Percentiles rank a stretch among this genome's conserved stretches.
Evolutionary conservation across 1,140 invertebrate species (phyloP).

Genomic region (Leptinotarsa texana): DNA sequence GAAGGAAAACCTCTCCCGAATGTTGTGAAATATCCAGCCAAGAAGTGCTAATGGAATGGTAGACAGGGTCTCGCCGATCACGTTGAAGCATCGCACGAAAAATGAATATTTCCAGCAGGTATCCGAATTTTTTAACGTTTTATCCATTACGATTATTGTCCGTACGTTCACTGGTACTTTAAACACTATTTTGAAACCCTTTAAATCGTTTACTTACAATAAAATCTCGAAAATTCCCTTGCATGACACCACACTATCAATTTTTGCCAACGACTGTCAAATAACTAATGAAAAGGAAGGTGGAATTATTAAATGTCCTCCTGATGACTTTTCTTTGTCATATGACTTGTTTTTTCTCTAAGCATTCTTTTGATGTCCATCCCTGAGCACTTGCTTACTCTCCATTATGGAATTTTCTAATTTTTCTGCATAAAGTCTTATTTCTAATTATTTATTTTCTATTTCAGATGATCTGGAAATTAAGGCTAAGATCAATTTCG

Average conservation of each 20-base stretch:
- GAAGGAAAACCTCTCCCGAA: conserved; percentile 12
- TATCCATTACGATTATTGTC: conserved; percentile 28
- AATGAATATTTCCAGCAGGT: conserved; percentile 69
- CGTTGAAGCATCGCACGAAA: conserved; percentile 54
- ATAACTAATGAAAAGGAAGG: conserved; percentile 51
- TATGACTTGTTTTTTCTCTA: conserved; percentile 4
- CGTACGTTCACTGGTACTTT: neutral
- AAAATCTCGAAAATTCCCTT: conserved; percentile 42
- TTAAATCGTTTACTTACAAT: conserved; percentile 44
- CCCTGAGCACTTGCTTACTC: neutral
- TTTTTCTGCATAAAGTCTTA: too few species aligned
- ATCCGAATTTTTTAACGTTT: conserved; percentile 71
- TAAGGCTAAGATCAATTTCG: too few species aligned
- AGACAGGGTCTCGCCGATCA: conserved; percentile 44
- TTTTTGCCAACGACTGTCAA: conserved; percentile 55
- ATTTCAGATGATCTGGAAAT: too few species aligned
- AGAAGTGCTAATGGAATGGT: conserved; percentile 27
- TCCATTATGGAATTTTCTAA: neutral
- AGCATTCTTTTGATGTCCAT: neutral
- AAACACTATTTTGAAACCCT: conserved; percentile 5
- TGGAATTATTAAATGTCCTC: conserved; percentile 40
- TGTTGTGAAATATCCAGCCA: conserved; percentile 63
- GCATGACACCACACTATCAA: conserved; percentile 56
- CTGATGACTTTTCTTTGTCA: conserved; percentile 27
- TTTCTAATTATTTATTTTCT: too few species aligned